These are phyloP conservation scores for Narcine bancroftii DNA, from an alignment of 2,113 vertebrate species.

Conservation along the genomic window DNA sequence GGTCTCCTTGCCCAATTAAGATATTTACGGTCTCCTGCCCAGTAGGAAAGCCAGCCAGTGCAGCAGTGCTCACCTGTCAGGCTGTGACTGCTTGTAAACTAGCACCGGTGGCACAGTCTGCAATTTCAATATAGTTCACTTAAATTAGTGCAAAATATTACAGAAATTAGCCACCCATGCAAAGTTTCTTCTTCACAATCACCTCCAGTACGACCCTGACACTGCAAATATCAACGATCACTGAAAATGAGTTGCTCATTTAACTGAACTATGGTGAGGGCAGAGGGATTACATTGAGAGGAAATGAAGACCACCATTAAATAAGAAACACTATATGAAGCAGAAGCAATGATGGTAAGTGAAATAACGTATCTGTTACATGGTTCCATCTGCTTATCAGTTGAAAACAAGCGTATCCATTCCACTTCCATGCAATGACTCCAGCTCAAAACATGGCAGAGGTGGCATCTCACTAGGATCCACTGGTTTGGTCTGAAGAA, in stretches of 20 bases:
- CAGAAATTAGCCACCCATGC: background rate
- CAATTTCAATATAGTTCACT: background rate
- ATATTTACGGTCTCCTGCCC: no score
- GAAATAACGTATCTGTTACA: constrained; percentile 9
- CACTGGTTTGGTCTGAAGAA: background rate
- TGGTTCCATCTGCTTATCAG: constrained; percentile 11
- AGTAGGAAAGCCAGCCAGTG: background rate
- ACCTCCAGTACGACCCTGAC: background rate
- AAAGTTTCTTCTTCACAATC: background rate
- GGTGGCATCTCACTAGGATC: no score
- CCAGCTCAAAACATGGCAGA: background rate
- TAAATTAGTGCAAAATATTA: background rate
- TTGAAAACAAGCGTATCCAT: background rate
- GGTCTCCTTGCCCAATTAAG: background rate
- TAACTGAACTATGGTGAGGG: background rate
- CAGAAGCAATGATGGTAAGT: constrained; percentile 24
- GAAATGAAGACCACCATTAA: constrained; percentile 9
- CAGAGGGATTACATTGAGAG: background rate
- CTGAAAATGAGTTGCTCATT: background rate
- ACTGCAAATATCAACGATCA: background rate
- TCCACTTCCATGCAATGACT: background rate
- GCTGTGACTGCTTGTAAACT: no score
- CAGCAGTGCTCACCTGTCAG: no score
- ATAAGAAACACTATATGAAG: constrained; percentile 5
- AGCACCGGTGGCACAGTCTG: background rate